Conservation (phyloP, 2,797 vertebrate genomes). For the Liasis olivaceus region DNA sequence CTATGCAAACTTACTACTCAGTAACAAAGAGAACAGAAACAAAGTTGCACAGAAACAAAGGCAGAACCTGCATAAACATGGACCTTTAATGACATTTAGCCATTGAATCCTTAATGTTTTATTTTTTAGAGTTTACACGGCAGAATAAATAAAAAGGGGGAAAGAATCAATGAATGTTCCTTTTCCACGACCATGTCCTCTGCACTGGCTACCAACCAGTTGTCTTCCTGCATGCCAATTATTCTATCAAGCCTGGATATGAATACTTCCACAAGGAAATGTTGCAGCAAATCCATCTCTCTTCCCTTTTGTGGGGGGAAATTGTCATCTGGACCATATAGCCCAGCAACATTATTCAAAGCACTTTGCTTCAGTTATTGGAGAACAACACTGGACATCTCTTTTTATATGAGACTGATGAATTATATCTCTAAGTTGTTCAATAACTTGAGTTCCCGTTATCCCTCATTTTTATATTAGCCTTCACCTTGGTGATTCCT, state of each 20-base stretch:
- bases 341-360: background rate
- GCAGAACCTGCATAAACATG: background rate
- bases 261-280: background rate
- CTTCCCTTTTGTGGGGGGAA: background rate
- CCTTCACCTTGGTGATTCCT: background rate
- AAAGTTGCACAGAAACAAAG: background rate
- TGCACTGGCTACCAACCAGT: background rate
- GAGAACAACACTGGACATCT: background rate
- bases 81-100: background rate
- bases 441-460: background rate
- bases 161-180: background rate
- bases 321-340: background rate
- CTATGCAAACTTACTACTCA: background rate
- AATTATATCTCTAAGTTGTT: background rate
- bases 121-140: background rate
- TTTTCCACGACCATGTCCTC: background rate
- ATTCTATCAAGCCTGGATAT: background rate
- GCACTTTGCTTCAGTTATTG: background rate
- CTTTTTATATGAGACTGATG: background rate
- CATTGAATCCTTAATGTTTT: background rate
- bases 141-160: background rate
- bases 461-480: background rate
- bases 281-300: background rate
- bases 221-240: background rate
- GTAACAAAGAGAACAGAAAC: too few species aligned